phyloP scores from a whole-genome alignment of 1,140 invertebrate genomes.

The Pteromalus puparum region DNA sequence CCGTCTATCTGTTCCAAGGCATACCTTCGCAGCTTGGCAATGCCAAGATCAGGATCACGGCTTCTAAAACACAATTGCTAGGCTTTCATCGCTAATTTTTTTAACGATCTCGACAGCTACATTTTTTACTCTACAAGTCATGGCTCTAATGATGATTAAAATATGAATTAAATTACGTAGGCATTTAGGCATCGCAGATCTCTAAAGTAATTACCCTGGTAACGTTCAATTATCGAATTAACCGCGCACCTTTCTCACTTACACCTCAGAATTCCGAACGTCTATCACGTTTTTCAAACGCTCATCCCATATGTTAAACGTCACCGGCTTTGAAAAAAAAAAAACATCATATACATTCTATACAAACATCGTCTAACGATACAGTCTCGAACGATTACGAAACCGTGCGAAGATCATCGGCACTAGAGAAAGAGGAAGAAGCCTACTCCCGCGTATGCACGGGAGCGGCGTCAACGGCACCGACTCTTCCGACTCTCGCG shows the following conservation, averaged over 20 bases:
- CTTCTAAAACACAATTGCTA: background rate
- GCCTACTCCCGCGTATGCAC: background rate
- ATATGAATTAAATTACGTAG: no score
- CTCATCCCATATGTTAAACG: background rate
- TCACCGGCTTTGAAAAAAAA: no score
- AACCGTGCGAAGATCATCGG: background rate
- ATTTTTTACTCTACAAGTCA: no score
- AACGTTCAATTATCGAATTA: no score
- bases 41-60: conserved; percentile 45
- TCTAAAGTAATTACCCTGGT: no score
- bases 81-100: background rate
- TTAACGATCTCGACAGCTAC: background rate
- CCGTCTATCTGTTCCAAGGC: background rate
- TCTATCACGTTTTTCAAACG: no score
- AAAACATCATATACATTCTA: background rate
- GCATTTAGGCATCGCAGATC: no score
- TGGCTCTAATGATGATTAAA: no score
- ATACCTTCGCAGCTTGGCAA: background rate
- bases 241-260: no score
- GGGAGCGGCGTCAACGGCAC: conserved; percentile 23
- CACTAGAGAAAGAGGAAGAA: conserved; percentile 8
- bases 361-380: background rate
- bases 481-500: conserved; percentile 29
- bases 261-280: background rate
- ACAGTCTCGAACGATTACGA: background rate